Conservation (phyloP, 1,140 invertebrate genomes). For the Hypothenemus hampei region DNA sequence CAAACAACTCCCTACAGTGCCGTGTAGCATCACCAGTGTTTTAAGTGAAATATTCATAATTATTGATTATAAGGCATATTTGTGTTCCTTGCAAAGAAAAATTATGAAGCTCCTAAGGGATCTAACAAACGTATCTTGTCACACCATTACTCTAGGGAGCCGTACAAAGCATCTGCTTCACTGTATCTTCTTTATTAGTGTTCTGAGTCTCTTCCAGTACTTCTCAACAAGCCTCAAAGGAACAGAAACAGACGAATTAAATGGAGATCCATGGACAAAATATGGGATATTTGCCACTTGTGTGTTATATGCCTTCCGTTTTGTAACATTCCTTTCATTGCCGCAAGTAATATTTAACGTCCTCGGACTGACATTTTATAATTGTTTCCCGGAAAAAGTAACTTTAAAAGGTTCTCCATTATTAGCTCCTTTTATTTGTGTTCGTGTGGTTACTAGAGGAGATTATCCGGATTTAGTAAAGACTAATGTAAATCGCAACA, state of each 20-base stretch:
- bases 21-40: no score
- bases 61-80: no score
- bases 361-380: slow-evolving; percentile 84
- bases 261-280: slow-evolving; percentile 68
- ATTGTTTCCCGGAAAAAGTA: slow-evolving; percentile 93
- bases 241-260: slow-evolving; percentile 49
- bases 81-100: background rate
- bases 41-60: no score
- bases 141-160: slow-evolving; percentile 43
- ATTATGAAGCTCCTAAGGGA: slow-evolving; percentile 20
- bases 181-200: slow-evolving; percentile 66
- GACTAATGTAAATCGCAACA: slow-evolving; percentile 83
- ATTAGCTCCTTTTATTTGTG: slow-evolving; percentile 91
- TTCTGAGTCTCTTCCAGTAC: slow-evolving; percentile 74
- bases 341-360: slow-evolving; percentile 92
- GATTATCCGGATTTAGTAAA: slow-evolving; percentile 90
- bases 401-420: slow-evolving; percentile 81
- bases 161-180: slow-evolving; percentile 71
- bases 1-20: no score
- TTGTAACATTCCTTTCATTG: slow-evolving; percentile 80
- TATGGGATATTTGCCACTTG: slow-evolving; percentile 72
- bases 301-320: slow-evolving; percentile 72
- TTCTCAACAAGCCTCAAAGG: slow-evolving; percentile 72
- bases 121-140: slow-evolving; percentile 6
- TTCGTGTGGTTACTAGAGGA: slow-evolving; percentile 91